Conservation (phyloP, 2,113 vertebrate species). For the Gadus chalcogrammus region DNA sequence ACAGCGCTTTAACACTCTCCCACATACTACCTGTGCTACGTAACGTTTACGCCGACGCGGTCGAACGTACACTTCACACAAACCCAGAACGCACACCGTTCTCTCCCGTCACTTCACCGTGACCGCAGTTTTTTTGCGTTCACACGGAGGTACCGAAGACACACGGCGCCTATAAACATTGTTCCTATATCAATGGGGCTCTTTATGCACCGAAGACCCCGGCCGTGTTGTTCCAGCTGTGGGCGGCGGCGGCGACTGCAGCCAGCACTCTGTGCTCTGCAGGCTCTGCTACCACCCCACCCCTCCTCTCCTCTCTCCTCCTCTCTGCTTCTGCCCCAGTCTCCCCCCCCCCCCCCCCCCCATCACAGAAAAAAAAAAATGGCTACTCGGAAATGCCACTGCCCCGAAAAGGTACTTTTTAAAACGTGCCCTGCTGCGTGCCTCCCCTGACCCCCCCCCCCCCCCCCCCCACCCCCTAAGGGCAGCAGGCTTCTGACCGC, state of each 20-base stretch:
- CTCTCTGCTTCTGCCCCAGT: neutral
- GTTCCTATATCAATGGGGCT: slow-evolving; percentile 6
- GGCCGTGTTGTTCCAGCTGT: slow-evolving; percentile 55
- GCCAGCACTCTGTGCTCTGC: slow-evolving; percentile 31
- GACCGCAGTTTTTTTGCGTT: no score
- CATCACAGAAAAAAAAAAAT: neutral
- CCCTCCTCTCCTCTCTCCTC: neutral
- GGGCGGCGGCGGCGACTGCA: slow-evolving; percentile 8
- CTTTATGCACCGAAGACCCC: slow-evolving; percentile 11
- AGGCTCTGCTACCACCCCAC: neutral
- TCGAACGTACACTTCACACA: no score
- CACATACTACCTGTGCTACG: neutral
- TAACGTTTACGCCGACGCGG: no score
- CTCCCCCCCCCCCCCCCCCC: neutral
- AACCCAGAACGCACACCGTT: no score
- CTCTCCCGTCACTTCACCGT: no score
- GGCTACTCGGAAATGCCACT: slow-evolving; percentile 8
- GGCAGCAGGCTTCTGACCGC: slow-evolving; percentile 10
- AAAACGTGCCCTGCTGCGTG: slow-evolving; percentile 2
- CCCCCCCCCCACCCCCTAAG: neutral
- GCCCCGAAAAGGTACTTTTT: slow-evolving; percentile 29
- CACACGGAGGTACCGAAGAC: no score
- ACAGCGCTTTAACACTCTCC: neutral
- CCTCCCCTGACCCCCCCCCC: neutral
- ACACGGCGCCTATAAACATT: neutral